phyloP scores from a whole-genome alignment of 1,140 invertebrate species.

The Platyura marginata region DNA sequence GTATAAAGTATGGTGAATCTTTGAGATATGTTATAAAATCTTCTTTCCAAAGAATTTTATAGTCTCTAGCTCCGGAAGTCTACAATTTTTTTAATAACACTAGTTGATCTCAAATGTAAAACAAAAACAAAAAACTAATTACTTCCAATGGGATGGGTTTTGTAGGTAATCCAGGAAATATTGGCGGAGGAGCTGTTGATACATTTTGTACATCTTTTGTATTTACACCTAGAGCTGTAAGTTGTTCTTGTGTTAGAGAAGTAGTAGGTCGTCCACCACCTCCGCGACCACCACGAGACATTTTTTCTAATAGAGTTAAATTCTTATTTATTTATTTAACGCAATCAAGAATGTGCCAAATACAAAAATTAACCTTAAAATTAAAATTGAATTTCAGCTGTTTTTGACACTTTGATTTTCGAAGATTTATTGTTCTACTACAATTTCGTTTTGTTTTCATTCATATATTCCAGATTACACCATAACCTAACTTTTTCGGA shows the following conservation, averaged over 20 bases:
- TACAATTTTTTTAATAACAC: constrained; percentile 6
- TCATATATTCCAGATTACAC: too few species aligned
- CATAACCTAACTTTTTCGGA: too few species aligned
- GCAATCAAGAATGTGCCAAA: too few species aligned
- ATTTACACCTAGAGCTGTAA: constrained; percentile 32
- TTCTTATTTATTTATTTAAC: too few species aligned
- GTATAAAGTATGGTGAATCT: constrained; percentile 37
- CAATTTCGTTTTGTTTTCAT: too few species aligned
- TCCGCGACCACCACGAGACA: too few species aligned
- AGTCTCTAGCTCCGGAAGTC: constrained; percentile 15
- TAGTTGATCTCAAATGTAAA: neutral
- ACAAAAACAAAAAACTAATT: constrained; percentile 5
- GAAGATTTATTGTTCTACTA: too few species aligned
- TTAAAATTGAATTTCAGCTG: too few species aligned
- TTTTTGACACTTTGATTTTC: too few species aligned
- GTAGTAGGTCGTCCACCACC: constrained; percentile 31
- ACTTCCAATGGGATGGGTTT: constrained; percentile 35
- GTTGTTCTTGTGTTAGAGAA: constrained; percentile 40
- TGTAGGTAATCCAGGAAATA: constrained; percentile 40
- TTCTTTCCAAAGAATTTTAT: constrained; percentile 21
- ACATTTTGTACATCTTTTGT: constrained; percentile 37
- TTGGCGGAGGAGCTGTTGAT: constrained; percentile 40
- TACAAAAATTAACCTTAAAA: too few species aligned
- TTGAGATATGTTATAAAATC: constrained; percentile 22
- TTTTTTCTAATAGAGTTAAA: too few species aligned